Percentiles rank a stretch among this genome's conserved stretches.
These are phyloP conservation scores for Manis crassicaudata DNA, from an alignment of 2,797 vertebrate genomes.

Conservation along the genomic window DNA sequence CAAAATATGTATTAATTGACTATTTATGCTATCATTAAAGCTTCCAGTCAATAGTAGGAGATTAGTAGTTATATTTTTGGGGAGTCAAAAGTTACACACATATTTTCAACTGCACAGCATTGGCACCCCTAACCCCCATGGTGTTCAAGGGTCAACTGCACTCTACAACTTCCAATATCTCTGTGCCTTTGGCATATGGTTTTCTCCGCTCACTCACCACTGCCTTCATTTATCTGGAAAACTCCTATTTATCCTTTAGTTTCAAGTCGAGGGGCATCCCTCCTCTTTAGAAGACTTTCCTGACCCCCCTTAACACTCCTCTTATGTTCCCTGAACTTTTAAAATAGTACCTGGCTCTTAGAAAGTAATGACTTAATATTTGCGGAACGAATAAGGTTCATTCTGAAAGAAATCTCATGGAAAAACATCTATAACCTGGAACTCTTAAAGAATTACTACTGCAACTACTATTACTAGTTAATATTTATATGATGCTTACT, in stretches of 20 bases:
- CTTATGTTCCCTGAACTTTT: neutral
- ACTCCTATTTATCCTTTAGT: neutral
- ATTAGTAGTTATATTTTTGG: too few species aligned
- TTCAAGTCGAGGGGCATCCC: neutral
- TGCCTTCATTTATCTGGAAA: neutral
- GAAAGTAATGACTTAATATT: neutral
- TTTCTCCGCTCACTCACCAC: neutral
- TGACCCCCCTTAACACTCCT: neutral
- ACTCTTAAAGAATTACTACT: conserved; percentile 24
- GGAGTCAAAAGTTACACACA: too few species aligned
- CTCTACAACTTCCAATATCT: neutral
- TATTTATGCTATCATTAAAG: too few species aligned
- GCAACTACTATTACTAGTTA: neutral
- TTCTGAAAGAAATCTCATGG: conserved; percentile 21
- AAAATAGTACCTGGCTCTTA: neutral
- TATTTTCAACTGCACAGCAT: too few species aligned
- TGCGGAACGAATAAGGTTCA: neutral
- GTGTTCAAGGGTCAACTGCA: too few species aligned
- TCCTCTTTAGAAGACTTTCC: neutral
- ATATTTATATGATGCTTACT: neutral
- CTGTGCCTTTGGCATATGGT: neutral
- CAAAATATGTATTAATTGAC: too few species aligned
- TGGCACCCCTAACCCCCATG: too few species aligned
- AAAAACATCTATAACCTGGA: neutral
- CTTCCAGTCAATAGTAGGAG: too few species aligned